Evolutionary conservation across 92 coral and sea anemone species (phyloP), one percentile per base, ranked within the genome.

Genomic region (Epizoanthus rinbou): DNA sequence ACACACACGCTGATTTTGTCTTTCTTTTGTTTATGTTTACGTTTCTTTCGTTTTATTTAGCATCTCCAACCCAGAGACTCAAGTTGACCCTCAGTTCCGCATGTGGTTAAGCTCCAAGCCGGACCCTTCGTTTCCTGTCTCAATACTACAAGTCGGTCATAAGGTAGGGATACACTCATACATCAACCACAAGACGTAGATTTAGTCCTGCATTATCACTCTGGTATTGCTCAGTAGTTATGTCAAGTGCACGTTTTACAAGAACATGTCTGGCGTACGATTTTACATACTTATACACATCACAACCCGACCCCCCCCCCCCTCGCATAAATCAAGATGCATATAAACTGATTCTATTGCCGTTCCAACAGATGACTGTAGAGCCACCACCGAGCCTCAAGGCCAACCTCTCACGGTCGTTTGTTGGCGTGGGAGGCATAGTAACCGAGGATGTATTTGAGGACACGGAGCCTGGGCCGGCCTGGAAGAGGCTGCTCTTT

Each of bases 41-140:
- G 71, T 33, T 76, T 6, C n/a, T 22, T 39, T 75, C 8, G 2
- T 31, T 13, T 14, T 74, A 28, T n/a, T 15, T n/a, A 96, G 99
- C 80, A 90, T 96, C 23, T 91, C 92, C 19, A 86, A 85, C 69
- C 95, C 98, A 21, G 91, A 89, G 17, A 92, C 95, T 6, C 62
- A 68, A 17, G 96, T 96, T 4, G 97, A 96, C 62, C 93, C 98
- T 23, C 92, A 94, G 79, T 96, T 96, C 67, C 93, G 99, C 72
- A 94, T 96, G 93, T 96, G 98, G 99, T 88, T 96, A 69, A 96
- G 99, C 71, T 96, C 98, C 69, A 94, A 94, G 76, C 99, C 99
- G 58, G 93, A 96, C 67, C 88, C 92, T 7, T 89, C 91, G 8
- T 96, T 96, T 43, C 99, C 99, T 57, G 88, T 96, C 57, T 94